Evolutionary conservation across 2,113 vertebrate species (phyloP).

Genomic region (Glareola pratincola): DNA sequence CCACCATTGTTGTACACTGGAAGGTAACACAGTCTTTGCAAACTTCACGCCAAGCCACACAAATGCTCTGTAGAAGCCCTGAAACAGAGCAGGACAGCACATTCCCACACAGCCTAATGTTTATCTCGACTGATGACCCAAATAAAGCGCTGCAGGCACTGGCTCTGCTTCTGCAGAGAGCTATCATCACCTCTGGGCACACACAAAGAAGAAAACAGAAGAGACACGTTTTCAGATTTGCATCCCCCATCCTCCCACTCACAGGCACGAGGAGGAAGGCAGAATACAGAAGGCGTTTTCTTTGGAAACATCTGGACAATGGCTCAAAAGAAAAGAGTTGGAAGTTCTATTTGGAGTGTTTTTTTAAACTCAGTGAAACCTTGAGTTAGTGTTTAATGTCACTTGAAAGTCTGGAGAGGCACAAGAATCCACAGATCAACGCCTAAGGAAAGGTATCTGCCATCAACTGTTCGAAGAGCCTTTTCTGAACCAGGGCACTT

Average conservation of each 20-base stretch:
- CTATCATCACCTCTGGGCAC: background rate
- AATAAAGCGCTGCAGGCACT: background rate
- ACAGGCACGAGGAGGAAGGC: background rate
- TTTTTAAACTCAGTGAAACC: background rate
- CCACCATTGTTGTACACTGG: background rate
- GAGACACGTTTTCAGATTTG: background rate
- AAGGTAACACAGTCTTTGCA: background rate
- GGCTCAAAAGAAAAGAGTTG: background rate
- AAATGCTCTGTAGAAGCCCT: background rate
- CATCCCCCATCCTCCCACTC: background rate
- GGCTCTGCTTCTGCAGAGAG: background rate
- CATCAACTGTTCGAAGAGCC: background rate
- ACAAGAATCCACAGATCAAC: background rate
- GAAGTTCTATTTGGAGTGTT: background rate
- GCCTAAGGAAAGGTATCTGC: background rate
- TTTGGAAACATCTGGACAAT: background rate
- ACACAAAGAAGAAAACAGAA: background rate
- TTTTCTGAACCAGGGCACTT: background rate
- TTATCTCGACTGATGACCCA: background rate
- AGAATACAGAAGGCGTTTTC: background rate
- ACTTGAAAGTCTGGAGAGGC: background rate
- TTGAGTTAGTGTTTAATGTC: background rate
- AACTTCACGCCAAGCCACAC: background rate
- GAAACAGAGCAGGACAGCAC: background rate
- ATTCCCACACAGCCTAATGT: background rate